Evolutionary conservation across 2,888 invertebrate genomes (phyloP).

Genomic region (Notodonta dromedarius): DNA sequence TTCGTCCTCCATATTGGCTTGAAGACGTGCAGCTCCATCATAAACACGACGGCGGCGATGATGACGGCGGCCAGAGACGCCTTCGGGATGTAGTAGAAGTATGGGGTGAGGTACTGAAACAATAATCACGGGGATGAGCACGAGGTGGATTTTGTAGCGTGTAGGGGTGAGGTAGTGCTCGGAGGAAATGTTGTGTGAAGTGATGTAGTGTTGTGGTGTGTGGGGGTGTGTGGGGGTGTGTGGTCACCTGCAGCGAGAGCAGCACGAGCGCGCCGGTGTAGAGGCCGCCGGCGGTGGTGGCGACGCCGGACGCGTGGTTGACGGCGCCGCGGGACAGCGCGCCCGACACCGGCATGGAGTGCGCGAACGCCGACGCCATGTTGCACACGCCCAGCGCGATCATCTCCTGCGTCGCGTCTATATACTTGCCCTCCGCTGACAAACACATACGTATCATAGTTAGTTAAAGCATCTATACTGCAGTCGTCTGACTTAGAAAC

Average conservation of each 20-base stretch:
- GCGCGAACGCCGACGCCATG: constrained; percentile 93
- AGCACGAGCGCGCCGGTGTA: constrained; percentile 88
- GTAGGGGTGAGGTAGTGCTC: too few relatives aligned
- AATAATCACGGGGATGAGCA: constrained; percentile 3
- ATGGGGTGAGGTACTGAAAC: constrained; percentile 91
- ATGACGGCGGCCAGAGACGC: constrained; percentile 92
- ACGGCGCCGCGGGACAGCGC: constrained; percentile 96
- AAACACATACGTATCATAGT: constrained; percentile 18
- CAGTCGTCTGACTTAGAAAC: too few relatives aligned
- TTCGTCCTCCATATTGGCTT: constrained; percentile 92
- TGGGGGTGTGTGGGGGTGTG: background rate
- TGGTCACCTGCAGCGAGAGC: constrained; percentile 75
- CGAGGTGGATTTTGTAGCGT: too few relatives aligned
- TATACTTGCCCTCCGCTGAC: constrained; percentile 88
- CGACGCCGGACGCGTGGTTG: constrained; percentile 96
- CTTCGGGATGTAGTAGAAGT: constrained; percentile 92
- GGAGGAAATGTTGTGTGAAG: too few relatives aligned
- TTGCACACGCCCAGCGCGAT: constrained; percentile 94
- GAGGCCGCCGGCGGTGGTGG: constrained; percentile 93
- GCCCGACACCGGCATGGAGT: constrained; percentile 96
- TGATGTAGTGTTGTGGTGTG: too few relatives aligned
- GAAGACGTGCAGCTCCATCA: constrained; percentile 92
- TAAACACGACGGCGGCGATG: constrained; percentile 93
- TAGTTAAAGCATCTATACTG: background rate
- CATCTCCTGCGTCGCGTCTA: constrained; percentile 96